Percentiles rank a stretch among this genome's conserved stretches.
Conservation (phyloP, 2,797 vertebrate species). For the Propithecus deckenii region DNA sequence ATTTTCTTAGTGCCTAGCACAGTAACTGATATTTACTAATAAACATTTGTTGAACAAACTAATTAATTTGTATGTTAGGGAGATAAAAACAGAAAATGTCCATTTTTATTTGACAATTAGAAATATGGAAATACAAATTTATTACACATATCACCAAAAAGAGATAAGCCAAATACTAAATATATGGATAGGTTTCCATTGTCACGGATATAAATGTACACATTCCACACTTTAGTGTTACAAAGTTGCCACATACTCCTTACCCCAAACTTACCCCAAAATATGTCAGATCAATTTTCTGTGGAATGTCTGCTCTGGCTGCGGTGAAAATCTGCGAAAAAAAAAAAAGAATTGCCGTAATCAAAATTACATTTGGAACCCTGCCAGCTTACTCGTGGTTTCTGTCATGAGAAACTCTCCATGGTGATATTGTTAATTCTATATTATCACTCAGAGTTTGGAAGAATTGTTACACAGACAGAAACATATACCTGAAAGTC, state of each 20-base stretch:
- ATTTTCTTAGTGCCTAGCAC: background rate
- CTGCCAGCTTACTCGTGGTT: background rate
- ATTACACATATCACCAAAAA: background rate
- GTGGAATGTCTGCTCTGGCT: background rate
- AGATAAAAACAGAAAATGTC: slow-evolving; percentile 18
- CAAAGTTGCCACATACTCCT: background rate
- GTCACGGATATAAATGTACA: background rate
- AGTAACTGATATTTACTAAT: background rate
- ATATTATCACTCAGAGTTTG: background rate
- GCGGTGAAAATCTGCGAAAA: background rate
- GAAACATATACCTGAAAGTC: background rate
- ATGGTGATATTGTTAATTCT: background rate
- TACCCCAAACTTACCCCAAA: background rate
- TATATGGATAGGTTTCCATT: background rate
- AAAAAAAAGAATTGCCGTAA: background rate
- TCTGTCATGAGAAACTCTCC: background rate
- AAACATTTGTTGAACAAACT: background rate
- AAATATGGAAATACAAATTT: slow-evolving; percentile 5
- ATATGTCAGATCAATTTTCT: background rate
- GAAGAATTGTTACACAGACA: background rate
- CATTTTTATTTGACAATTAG: background rate
- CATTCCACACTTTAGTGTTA: background rate
- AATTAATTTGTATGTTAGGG: background rate
- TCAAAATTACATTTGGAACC: background rate
- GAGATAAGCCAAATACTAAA: background rate